Evolutionary conservation across 2,113 vertebrate genomes (phyloP), one percentile per base, ranked within the genome.

Genomic region (Rattus rattus): DNA sequence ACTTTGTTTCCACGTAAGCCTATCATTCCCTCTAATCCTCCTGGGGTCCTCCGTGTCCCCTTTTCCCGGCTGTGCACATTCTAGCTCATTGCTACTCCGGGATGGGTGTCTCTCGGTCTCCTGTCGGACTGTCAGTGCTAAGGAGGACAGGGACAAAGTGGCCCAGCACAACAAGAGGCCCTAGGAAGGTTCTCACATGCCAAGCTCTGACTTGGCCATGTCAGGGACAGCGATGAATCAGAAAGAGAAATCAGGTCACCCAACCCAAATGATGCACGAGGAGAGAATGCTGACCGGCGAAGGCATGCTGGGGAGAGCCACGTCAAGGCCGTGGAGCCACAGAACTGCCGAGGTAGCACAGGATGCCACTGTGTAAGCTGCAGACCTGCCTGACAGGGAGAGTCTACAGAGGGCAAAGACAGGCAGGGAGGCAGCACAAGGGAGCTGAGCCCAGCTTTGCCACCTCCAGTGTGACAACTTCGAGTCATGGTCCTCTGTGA

Each of bases 251-350:
- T 47, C 16, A 0, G 2, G 88, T 90, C 88, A 59, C 73, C n/a
- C 49, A 75, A 59, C 33, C 36, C 4, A 0, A 61, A 61, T 95
- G 92, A 95, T 7, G 1, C 4, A 19, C 36, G 16, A 3, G 4
- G 39, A 59, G 56, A 59, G 70, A 28, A 72, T 88, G 67, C 47
- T 19, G 86, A 39, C 20, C 59, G 10, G 52, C 3, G 24, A 39
- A 30, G 89, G 75, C 30, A 63, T n/a, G 86, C 2, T 61, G 0
- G 0, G 0, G 73, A 73, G 12, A 70, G 59, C 4, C 0, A 8
- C 28, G 0, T 47, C 39, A 30, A 16, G 43, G 17, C 73, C 0
- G 0, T 9, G 54, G 28, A 4, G 67, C 86, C 67, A 2, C 90
- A 76, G 26, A 4, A 17, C 49, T 1, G 2, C 19, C 12, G 17